Evolutionary conservation across 1,140 invertebrate genomes (phyloP), one percentile per base, ranked within the genome.

Genomic region (Cataglyphis hispanica): DNA sequence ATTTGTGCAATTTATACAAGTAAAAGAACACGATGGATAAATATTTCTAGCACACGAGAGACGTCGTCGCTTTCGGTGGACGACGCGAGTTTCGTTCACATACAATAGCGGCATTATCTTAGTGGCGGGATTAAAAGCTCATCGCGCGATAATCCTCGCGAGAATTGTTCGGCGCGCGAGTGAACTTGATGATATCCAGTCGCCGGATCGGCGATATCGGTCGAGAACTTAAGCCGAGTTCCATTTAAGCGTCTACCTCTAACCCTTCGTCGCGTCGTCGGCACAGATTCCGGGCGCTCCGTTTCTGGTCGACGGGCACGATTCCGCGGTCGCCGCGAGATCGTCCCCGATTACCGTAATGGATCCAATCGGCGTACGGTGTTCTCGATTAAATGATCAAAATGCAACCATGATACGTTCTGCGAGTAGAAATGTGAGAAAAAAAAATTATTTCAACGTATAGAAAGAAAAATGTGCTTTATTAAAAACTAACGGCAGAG

Each of bases 161-260:
- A 77, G 88, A 86, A 81, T 84, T 81, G 85, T 75, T 89, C 64
- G 78, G 76, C 43, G 50, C 46, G 84, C 77, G n/a, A 70, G 58
- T 72, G 61, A 89, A 89, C 77, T 86, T 81, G 58, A 50, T 87
- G 78, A 86, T 89, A 89, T 89, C 66, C 78, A 84, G 67, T 84
- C 25, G 46, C 53, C 83, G 87, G 85, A 84, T 89, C 87, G 87
- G 11, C 66, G 34, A 75, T 67, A 86, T 86, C 72, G 77, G 84
- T 69, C 69, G 87, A 89, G 80, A 89, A 89, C 85, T 89, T 89
- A 63, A 87, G 77, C 85, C 84, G 89, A 91, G 72, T 91, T 90
- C 89, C 89, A 85, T 86, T 90, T 89, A 85, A 90, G 81, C 89
- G 81, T 81, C 46, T 16, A 0, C 11, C 46, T 4, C 16, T 16